phyloP scores from a whole-genome alignment of 1,140 invertebrate species.

The Ips nitidus region DNA sequence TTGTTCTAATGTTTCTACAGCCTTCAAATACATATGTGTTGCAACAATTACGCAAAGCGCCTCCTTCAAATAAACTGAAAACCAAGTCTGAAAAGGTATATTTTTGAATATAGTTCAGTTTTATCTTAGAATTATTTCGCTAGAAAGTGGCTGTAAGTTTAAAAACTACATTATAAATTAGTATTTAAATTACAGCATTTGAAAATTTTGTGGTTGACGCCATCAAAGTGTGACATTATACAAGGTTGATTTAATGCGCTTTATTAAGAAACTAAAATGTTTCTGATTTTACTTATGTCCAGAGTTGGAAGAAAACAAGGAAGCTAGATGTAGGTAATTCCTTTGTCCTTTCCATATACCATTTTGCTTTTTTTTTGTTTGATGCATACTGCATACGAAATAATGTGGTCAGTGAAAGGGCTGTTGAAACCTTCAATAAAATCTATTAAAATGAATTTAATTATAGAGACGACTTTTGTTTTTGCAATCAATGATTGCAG shows the following conservation, averaged over 20 bases:
- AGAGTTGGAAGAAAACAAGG: no score
- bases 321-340: no score
- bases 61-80: constrained; percentile 79
- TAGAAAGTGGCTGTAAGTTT: neutral
- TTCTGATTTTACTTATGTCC: no score
- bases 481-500: no score
- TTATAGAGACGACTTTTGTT: neutral
- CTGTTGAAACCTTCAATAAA: neutral
- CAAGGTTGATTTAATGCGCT: neutral
- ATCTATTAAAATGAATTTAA: no score
- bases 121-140: neutral
- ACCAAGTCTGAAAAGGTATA: constrained; percentile 83
- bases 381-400: no score
- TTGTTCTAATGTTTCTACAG: constrained; percentile 49
- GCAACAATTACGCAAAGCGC: constrained; percentile 74
- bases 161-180: neutral
- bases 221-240: neutral
- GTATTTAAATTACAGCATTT: neutral
- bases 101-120: constrained; percentile 13
- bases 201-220: neutral
- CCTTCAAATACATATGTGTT: constrained; percentile 75
- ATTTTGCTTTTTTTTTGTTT: no score
- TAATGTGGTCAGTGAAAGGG: no score
- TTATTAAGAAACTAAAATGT: neutral
- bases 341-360: no score